These are phyloP conservation scores for Microtus richardsoni DNA, from an alignment of 2,113 vertebrate genomes.

Conservation along the genomic window DNA sequence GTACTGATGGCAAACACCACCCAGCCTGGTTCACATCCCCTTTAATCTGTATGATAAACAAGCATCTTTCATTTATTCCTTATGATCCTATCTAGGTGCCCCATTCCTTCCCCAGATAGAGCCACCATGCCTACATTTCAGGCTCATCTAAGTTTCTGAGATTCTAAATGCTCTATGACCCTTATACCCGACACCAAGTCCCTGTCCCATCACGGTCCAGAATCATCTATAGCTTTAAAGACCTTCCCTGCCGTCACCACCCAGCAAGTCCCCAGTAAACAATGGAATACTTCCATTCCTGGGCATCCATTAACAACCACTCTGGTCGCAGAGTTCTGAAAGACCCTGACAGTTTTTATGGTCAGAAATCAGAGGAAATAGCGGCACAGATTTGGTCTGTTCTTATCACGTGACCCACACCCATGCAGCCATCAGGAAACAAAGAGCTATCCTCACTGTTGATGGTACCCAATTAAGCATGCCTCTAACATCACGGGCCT, in stretches of 20 bases:
- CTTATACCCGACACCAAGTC: background rate
- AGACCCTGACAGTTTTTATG: background rate
- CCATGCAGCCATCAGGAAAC: background rate
- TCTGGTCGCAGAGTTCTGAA: background rate
- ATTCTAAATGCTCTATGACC: background rate
- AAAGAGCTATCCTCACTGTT: background rate
- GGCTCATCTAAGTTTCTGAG: background rate
- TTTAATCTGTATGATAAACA: background rate
- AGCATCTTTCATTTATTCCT: background rate
- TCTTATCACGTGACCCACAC: background rate
- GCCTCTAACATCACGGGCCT: background rate
- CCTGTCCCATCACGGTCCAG: no score
- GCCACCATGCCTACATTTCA: no score
- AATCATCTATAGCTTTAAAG: background rate
- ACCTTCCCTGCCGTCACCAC: background rate
- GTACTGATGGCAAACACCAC: background rate
- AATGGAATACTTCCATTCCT: background rate
- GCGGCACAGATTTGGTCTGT: background rate
- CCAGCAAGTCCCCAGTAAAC: background rate
- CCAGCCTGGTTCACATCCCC: background rate
- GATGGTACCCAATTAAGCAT: background rate
- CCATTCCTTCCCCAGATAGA: background rate
- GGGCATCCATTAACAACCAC: accelerated
- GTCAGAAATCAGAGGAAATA: background rate
- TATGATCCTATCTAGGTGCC: background rate